Evolutionary conservation across 2,888 invertebrate genomes (phyloP), one percentile per base, ranked within the genome.

Genomic region (Osmoderma eremita): DNA sequence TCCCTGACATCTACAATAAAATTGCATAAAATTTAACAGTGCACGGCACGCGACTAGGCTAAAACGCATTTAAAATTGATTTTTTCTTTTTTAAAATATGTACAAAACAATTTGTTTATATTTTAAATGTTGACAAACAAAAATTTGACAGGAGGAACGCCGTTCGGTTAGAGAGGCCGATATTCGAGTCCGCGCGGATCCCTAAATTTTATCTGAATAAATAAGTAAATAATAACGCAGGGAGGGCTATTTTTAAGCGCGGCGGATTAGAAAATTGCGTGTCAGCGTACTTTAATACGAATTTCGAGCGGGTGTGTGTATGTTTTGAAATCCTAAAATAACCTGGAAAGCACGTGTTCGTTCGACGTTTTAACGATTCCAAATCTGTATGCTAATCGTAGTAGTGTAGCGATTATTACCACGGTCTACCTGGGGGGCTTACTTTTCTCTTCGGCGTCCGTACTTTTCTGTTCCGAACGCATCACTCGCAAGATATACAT

Each of bases 401-500:
- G 38, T 6, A 2, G 39, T 20, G 8, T n/a, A 5, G 20, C 30
- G n/a, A 12, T 15, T n/a, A n/a, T n/a, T n/a, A n/a, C n/a, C n/a
- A n/a, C n/a, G n/a, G n/a, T n/a, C 30, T 48, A 20, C 12, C 20
- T 18, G 8, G 20, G n/a, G 18, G 20, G 30, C 54, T 45, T 56
- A 51, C 54, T 65, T 51, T 53, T 65, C 22, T 42, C 36, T 10
- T 68, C 70, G 30, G 70, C 67, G 54, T 71, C 72, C 71, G 70
- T 69, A 61, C 73, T 71, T 42, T 72, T 70, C 61, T 68, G 64
- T 42, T 77, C 77, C 61, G 74, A 70, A 64, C 74, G 75, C 68
- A 78, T 74, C 67, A 76, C 73, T 68, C 75, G 78, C 54, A 78
- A 67, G 67, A 79, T 76, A 71, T 79, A 79, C 65, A 75, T 71